Evolutionary conservation across 35 echinoderm and acorn worm species (phyloP), one percentile per base, ranked within the genome.

Genomic region (Heliocidaris tuberculata): DNA sequence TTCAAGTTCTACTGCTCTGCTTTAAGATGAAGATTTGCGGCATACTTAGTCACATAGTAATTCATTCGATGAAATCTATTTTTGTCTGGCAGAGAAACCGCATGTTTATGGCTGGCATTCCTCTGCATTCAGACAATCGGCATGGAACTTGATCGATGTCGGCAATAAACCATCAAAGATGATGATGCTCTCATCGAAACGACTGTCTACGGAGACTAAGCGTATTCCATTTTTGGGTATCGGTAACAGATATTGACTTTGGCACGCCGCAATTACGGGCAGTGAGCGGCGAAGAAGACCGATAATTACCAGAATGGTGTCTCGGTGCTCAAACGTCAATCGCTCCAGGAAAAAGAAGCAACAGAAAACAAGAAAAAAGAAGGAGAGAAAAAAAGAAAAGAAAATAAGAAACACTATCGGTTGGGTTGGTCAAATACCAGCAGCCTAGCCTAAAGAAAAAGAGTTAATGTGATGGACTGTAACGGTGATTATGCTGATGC

Each of bases 171-270:
- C 27, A 24, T n/a, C 4, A 78, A 4, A 78, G 4, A 78, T 24
- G 65, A 78, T 24, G 65, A 27, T 78, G 65, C 65, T 19, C 5
- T 5, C 65, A 21, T n/a, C 65, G 65, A 78, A 89, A 89, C 87
- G 87, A 48, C 87, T 89, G 87, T 89, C 47, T 89, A 42, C 12
- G 19, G 29, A 47, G 87, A 89, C 87, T 89, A 42, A 13, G 15
- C 87, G 13, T 89, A 47, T 48, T 89, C 87, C 87, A 89, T 47
- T 32, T 32, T 89, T 47, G 31, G 87, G 32, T 89, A 48, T 32
- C 91, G 31, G 91, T 48, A 93, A 59, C 91, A 49, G 91, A 48
- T 93, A 93, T 93, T 93, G 91, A 93, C 91, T 93, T 48, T 93
- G 91, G 50, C 91, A 93, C 91, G 91, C 91, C 47, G 91, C 91